These are phyloP conservation scores for Pristionchus exspectatus DNA, from an alignment of 2,888 invertebrate species.

Conservation along the genomic window DNA sequence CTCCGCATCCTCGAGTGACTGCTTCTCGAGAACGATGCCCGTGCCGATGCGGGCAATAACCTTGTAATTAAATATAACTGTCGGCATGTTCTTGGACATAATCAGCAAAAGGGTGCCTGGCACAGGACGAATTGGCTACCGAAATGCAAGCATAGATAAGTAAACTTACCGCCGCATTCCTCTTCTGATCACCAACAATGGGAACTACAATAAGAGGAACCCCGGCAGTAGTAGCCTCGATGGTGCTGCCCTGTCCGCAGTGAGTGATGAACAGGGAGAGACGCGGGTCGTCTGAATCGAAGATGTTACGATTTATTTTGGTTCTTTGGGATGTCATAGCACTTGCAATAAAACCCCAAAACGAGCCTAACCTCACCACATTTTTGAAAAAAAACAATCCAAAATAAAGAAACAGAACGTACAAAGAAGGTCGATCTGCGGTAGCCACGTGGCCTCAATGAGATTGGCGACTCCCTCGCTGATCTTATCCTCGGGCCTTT, in stretches of 20 bases:
- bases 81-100: too few relatives aligned
- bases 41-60: conserved; percentile 22
- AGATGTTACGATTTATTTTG: too few relatives aligned
- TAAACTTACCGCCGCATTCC: conserved; percentile 42
- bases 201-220: conserved; percentile 50
- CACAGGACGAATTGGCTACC: too few relatives aligned
- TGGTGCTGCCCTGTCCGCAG: conserved; percentile 47
- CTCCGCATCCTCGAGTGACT: background rate
- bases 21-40: conserved; percentile 45
- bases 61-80: too few relatives aligned
- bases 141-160: too few relatives aligned
- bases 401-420: too few relatives aligned
- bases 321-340: background rate
- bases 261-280: conserved; percentile 55
- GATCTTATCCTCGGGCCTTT: conserved; percentile 38
- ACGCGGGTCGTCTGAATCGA: conserved; percentile 31
- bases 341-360: too few relatives aligned
- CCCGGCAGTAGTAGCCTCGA: conserved; percentile 40
- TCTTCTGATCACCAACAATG: conserved; percentile 43
- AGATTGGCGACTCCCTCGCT: conserved; percentile 22
- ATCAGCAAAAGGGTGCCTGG: too few relatives aligned
- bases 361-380: too few relatives aligned
- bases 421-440: conserved; percentile 47
- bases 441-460: conserved; percentile 11
- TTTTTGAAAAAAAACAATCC: background rate